Percentiles rank a stretch among this genome's conserved stretches.
Conservation (phyloP, 2,888 invertebrate species). For the Anodontia alba region DNA sequence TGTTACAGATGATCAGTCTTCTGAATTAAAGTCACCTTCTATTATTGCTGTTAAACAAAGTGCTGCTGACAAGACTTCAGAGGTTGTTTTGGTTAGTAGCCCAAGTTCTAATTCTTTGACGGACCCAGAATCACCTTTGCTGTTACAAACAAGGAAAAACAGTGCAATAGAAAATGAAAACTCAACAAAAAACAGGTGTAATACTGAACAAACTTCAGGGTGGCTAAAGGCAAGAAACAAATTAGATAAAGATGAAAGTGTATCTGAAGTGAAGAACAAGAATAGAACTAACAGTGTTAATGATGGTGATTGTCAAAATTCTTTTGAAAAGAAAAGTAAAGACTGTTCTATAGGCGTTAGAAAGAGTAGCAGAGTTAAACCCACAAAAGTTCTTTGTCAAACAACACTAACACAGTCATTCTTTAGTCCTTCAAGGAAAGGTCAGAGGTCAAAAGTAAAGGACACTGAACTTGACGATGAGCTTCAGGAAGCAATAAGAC, state of each 20-base stretch:
- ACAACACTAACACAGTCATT: constrained; percentile 69
- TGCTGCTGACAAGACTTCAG: not conserved
- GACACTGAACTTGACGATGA: constrained; percentile 34
- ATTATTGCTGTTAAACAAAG: constrained; percentile 4
- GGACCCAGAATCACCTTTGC: constrained; percentile 26
- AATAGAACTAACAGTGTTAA: not conserved
- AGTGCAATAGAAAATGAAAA: not conserved
- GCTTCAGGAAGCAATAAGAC: constrained; percentile 53
- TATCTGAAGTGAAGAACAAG: not conserved
- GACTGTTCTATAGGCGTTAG: not conserved
- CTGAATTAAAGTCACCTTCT: constrained; percentile 36
- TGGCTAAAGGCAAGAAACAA: not conserved
- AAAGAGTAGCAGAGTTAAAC: constrained; percentile 19
- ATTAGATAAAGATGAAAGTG: not conserved
- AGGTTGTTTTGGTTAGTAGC: constrained; percentile 35
- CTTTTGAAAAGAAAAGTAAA: not conserved
- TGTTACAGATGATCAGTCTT: not conserved
- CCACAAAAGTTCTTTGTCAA: constrained; percentile 48
- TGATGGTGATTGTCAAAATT: not conserved
- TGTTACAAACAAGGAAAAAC: not conserved
- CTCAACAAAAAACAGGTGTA: not conserved
- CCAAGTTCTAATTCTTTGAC: constrained; percentile 29
- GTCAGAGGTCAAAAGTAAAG: constrained; percentile 27
- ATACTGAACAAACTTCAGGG: not conserved
- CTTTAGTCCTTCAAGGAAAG: constrained; percentile 22